Evolutionary conservation across 2,113 vertebrate species (phyloP).

Genomic region (human (Homo sapiens)): GRCh38 chr14:74151001-74151500

Average conservation of each 20-base stretch:
- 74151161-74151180: conserved; percentile 8
- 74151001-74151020: conserved; percentile 40
- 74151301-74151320: neutral
- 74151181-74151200: conserved; percentile 26
- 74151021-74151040: conserved; percentile 49
- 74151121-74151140: conserved; percentile 75
- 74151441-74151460: conserved; percentile 40
- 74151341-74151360: neutral
- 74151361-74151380: neutral
- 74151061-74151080: neutral
- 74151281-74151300: neutral
- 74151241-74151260: conserved; percentile 38
- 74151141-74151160: conserved; percentile 53
- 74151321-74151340: neutral
- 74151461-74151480: conserved; percentile 50
- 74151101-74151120: neutral
- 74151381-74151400: neutral
- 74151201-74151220: neutral
- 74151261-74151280: conserved; percentile 36
- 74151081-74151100: neutral
- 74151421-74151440: conserved; percentile 31
- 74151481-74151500: conserved; percentile 19
- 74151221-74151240: neutral
- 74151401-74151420: neutral
- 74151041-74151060: conserved; percentile 9